Evolutionary conservation across 53 echinoderm and acorn worm species (phyloP).

Genomic region (Crossaster papposus): DNA sequence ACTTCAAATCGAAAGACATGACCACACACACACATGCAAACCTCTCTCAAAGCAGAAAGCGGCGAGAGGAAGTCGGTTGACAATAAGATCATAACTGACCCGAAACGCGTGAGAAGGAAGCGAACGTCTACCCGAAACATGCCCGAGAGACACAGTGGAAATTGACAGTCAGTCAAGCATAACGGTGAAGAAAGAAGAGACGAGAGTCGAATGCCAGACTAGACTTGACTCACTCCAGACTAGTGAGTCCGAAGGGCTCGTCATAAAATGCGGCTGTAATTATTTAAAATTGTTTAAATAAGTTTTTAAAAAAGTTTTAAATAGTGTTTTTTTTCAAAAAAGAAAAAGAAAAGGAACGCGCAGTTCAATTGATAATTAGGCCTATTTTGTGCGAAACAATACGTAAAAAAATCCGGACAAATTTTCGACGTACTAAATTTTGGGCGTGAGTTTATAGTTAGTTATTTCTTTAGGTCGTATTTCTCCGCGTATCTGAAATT

Average conservation of each 20-base stretch:
- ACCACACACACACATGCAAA: not conserved
- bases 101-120: conserved; percentile 48
- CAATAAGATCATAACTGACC: conserved; percentile 56
- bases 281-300: conserved; percentile 10
- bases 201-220: not conserved
- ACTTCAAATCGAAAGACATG: not conserved
- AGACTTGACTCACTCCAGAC: conserved; percentile 54
- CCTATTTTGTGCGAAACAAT: too few species aligned
- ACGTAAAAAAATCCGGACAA: too few species aligned
- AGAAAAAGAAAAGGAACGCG: too few species aligned
- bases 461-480: too few species aligned
- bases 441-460: too few species aligned
- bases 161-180: conserved; percentile 45
- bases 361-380: too few species aligned
- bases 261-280: conserved; percentile 18
- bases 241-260: not conserved
- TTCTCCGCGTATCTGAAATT: not conserved
- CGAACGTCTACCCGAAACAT: conserved; percentile 58
- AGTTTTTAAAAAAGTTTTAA: too few species aligned
- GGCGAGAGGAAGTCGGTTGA: conserved; percentile 25
- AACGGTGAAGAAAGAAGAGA: conserved; percentile 51
- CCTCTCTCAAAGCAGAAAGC: not conserved
- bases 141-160: conserved; percentile 59
- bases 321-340: too few species aligned
- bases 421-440: too few species aligned